Evolutionary conservation across 2,797 vertebrate species (phyloP).

Genomic region (Enoplosus armatus): DNA sequence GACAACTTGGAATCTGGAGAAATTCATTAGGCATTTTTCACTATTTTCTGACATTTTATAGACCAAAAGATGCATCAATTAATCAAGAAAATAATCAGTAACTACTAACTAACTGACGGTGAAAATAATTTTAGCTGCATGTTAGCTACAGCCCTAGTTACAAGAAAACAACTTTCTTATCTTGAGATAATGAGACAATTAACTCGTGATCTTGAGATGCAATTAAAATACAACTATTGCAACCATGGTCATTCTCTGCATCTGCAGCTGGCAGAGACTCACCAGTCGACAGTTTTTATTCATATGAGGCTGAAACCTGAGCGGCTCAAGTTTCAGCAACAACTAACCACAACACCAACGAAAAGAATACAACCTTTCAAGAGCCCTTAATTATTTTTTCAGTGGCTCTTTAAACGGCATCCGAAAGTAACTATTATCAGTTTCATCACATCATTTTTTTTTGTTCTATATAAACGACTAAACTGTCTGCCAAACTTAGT

Average conservation of each 20-base stretch:
- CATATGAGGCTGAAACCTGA: background rate
- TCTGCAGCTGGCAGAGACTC: background rate
- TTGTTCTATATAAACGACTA: background rate
- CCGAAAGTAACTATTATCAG: background rate
- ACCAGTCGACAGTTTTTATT: background rate
- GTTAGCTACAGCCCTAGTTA: background rate
- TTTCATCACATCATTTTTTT: background rate
- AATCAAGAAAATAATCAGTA: background rate
- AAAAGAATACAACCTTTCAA: background rate
- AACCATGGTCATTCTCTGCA: background rate
- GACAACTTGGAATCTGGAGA: background rate
- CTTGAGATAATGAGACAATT: background rate
- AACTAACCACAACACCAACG: background rate
- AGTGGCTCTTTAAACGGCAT: background rate
- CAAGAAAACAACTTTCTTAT: background rate
- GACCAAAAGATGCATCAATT: background rate
- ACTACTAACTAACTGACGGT: background rate
- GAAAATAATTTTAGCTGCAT: background rate
- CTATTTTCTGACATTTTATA: background rate
- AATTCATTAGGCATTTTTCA: rapidly evolving
- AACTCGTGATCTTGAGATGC: background rate
- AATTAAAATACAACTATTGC: background rate
- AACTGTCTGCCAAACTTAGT: background rate
- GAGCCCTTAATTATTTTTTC: background rate
- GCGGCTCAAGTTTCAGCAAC: background rate